Conservation (phyloP, 2,888 invertebrate species). For the Mycogona germanica region DNA sequence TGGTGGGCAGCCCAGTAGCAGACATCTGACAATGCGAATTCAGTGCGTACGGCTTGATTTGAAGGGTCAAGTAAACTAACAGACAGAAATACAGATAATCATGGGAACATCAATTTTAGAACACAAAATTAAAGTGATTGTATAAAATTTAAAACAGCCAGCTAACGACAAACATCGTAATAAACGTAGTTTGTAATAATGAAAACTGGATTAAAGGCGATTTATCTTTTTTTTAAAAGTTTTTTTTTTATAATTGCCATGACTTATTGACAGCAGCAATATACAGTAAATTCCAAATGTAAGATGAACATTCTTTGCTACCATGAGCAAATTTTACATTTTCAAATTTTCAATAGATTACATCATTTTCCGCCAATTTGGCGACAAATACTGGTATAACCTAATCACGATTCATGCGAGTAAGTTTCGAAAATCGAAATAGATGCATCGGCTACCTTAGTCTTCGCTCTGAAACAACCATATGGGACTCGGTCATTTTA, state of each 20-base stretch:
- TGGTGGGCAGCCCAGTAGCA: conserved; percentile 35
- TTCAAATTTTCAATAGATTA: not conserved
- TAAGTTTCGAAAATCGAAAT: no score
- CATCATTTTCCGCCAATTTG: conserved; percentile 6
- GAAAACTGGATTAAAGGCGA: no score
- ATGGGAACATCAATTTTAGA: no score
- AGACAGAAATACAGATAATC: no score
- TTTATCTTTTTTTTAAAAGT: no score
- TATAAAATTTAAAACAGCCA: not conserved
- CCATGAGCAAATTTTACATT: no score
- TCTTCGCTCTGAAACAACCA: conserved; percentile 31
- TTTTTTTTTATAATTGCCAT: no score
- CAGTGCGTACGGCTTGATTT: conserved; percentile 29
- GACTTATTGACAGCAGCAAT: no score
- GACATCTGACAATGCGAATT: conserved; percentile 33
- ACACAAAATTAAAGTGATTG: conserved; percentile 2
- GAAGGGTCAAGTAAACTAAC: conserved; percentile 32
- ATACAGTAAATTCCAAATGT: no score
- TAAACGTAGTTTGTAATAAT: no score
- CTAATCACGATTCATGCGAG: no score
- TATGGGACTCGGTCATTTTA: conserved; percentile 34
- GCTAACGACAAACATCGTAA: not conserved
- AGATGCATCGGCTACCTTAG: conserved; percentile 26
- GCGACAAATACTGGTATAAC: not conserved
- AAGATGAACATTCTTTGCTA: no score